phyloP scores from a whole-genome alignment of 1,140 invertebrate species.

The Mactra quadrangularis region DNA sequence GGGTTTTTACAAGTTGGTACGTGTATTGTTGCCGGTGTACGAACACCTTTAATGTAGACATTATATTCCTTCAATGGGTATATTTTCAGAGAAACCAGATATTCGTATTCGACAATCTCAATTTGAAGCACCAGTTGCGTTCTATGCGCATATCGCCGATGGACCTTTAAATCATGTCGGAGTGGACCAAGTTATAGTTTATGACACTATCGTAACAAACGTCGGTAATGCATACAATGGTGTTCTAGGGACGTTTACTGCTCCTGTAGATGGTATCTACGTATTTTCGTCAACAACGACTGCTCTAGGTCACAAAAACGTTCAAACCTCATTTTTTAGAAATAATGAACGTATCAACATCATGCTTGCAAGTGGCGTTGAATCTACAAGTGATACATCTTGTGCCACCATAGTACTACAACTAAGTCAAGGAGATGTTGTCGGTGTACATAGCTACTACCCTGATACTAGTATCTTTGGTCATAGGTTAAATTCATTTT shows the following conservation, averaged over 20 bases:
- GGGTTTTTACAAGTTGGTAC: no score
- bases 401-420: not conserved
- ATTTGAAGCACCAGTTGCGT: not conserved
- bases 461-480: not conserved
- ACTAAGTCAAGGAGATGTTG: not conserved
- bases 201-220: not conserved
- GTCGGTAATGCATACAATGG: not conserved
- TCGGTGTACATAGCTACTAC: not conserved
- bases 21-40: no score
- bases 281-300: not conserved
- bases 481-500: not conserved
- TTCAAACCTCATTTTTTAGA: not conserved
- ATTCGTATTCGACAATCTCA: no score
- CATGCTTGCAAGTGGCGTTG: not conserved
- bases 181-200: not conserved
- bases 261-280: not conserved
- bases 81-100: no score
- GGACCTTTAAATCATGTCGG: not conserved
- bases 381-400: not conserved
- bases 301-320: not conserved
- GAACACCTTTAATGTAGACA: no score
- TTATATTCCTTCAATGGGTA: no score
- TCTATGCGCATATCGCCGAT: not conserved
- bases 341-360: not conserved
- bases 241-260: not conserved